Base-by-base conservation (phyloP, 2,888 invertebrate species). In the Drosophila anomelani region DNA sequence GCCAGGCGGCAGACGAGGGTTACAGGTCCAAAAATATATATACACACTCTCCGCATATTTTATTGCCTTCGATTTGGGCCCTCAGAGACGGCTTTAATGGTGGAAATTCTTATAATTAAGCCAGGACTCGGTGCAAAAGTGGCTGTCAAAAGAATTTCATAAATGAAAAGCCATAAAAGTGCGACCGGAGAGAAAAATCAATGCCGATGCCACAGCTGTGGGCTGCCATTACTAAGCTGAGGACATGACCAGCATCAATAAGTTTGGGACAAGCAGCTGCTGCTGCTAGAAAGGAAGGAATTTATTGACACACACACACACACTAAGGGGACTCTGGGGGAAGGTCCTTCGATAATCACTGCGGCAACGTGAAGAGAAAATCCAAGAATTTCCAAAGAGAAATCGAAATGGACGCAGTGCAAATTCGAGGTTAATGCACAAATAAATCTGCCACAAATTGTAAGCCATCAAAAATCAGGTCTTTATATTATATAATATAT, bases 391-490 rank as follows among this genome's bases (percentile, higher is more conserved):
- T 63, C 64, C 26, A 26, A 36, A 23, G 44, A 63, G 58, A 73
- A 77, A 77, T 81, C 80, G 80, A 77, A 78, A 78, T 67, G 74
- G 67, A 71, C 53, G 64, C 76, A 79, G 78, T 82, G 83, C 83
- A 85, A 83, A 85, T 85, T 82, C 82, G 85, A 81, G 83, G 85
- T 83, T 85, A 85, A 83, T 83, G 82, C 82, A 79, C 82, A 83
- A 83, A 83, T 83, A 83, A 83, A 82, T 83, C 85, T 81, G 85
- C 82, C 85, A 85, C 83, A 83, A 85, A 83, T 83, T 83, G 85
- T 78, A 72, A 76, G 80, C 83, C 78, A 83, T 83, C 83, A 83
- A 80, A 75, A 83, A 81, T 61, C 57, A 77, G 79, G 78, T 80
- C 39, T 39, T 57, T 34, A 15, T 34, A 17, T 20, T 51, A 51